phyloP scores from a whole-genome alignment of 2,888 invertebrate species.

The Cephus nigrinus region DNA sequence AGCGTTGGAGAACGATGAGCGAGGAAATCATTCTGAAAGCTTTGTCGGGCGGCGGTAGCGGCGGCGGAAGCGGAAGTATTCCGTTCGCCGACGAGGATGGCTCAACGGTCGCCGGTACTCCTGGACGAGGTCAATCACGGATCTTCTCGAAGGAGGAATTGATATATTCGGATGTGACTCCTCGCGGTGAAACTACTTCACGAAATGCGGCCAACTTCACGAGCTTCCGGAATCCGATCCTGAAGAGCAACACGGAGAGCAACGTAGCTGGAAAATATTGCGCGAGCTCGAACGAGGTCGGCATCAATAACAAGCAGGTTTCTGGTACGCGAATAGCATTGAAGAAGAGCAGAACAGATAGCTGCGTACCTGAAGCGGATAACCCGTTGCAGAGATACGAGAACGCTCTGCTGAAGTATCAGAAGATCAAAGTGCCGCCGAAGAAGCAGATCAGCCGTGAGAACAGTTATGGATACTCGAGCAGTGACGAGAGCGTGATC shows the following conservation, averaged over 20 bases:
- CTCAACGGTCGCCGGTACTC: constrained; percentile 24
- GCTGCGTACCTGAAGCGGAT: constrained; percentile 25
- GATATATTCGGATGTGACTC: constrained; percentile 21
- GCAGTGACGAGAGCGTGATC: constrained; percentile 51
- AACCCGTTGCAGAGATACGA: constrained; percentile 44
- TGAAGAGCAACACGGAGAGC: constrained; percentile 15
- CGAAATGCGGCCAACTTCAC: neutral
- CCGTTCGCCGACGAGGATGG: constrained; percentile 48
- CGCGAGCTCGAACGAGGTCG: constrained; percentile 5
- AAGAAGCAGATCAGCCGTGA: constrained; percentile 33
- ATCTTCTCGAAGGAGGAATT: constrained; percentile 33
- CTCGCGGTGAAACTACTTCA: neutral
- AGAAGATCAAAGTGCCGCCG: constrained; percentile 32
- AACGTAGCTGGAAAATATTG: neutral
- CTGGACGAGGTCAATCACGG: constrained; percentile 28
- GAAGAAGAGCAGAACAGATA: constrained; percentile 17
- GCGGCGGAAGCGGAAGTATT: constrained; percentile 33
- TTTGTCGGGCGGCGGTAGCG: constrained; percentile 18
- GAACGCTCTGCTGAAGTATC: constrained; percentile 41
- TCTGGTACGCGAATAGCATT: constrained; percentile 8
- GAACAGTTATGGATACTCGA: constrained; percentile 42
- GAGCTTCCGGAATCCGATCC: constrained; percentile 9
- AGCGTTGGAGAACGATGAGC: constrained; percentile 33
- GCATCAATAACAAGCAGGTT: constrained; percentile 13
- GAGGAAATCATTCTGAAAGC: constrained; percentile 38